phyloP scores from a whole-genome alignment of 1,140 invertebrate genomes.

The Cotesia glomerata region DNA sequence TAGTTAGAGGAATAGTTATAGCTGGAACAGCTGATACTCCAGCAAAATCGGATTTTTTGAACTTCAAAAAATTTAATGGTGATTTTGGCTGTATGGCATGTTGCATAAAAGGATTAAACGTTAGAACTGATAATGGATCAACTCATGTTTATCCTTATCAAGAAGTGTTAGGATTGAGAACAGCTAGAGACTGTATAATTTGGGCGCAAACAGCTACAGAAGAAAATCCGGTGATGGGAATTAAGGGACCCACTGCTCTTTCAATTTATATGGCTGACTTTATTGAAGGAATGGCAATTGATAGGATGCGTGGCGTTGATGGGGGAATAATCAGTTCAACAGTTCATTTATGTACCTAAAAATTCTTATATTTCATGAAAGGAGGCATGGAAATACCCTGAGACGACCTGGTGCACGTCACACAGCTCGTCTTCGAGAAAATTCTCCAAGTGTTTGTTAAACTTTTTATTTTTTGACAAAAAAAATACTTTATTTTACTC shows the following conservation, averaged over 20 bases:
- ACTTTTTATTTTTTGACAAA: no score
- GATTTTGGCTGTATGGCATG: conserved; percentile 28
- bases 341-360: no score
- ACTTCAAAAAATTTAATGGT: conserved; percentile 29
- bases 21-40: conserved; percentile 32
- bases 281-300: conserved; percentile 31
- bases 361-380: no score
- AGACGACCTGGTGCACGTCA: no score
- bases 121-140: conserved; percentile 2
- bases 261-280: conserved; percentile 35
- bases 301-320: conserved; percentile 38
- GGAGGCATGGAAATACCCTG: no score
- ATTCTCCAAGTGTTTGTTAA: no score
- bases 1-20: conserved; percentile 28
- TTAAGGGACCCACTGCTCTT: conserved; percentile 27
- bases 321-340: conserved; percentile 18
- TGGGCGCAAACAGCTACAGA: conserved; percentile 1
- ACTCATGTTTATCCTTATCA: conserved; percentile 18
- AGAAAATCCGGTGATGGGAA: conserved; percentile 22
- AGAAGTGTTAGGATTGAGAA: conserved; percentile 1
- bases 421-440: no score
- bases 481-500: no score
- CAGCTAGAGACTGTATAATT: conserved; percentile 3
- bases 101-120: conserved; percentile 12
- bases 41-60: conserved; percentile 32